Conservation (phyloP, 2,797 vertebrate genomes). For the Enteromius treurensis region DNA sequence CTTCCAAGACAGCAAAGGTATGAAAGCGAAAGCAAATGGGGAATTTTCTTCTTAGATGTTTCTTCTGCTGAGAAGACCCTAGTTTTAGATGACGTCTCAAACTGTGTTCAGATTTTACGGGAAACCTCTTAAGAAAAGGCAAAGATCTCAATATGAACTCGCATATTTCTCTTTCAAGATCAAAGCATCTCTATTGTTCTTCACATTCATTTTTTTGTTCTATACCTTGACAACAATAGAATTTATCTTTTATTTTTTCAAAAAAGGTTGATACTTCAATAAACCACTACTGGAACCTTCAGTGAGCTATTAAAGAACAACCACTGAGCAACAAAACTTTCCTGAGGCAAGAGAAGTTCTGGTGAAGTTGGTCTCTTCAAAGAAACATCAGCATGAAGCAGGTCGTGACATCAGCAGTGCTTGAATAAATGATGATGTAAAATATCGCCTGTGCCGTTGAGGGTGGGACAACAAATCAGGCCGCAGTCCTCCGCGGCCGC, state of each 20-base stretch:
- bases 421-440: slow-evolving; percentile 53
- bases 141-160: not conserved
- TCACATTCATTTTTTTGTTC: not conserved
- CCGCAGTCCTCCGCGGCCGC: slow-evolving; percentile 16
- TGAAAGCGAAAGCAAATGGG: not conserved
- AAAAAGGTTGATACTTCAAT: not conserved
- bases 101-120: not conserved
- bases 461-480: slow-evolving; percentile 59
- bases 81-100: not conserved
- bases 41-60: not conserved
- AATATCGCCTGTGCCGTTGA: slow-evolving; percentile 50
- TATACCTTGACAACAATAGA: not conserved
- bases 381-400: slow-evolving; percentile 29
- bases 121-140: not conserved
- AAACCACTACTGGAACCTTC: not conserved
- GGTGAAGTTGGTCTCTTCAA: slow-evolving; percentile 18
- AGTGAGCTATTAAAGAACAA: not conserved
- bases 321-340: slow-evolving; percentile 5
- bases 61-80: not conserved
- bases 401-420: slow-evolving; percentile 29
- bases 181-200: not conserved
- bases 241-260: not conserved
- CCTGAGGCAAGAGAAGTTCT: slow-evolving; percentile 18
- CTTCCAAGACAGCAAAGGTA: not conserved
- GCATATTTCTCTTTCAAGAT: not conserved